A percentile compares a stretch with the other conserved stretches of the same genome.
phyloP scores from a whole-genome alignment of 2,797 vertebrate species.

The Rachycentron canadum region DNA sequence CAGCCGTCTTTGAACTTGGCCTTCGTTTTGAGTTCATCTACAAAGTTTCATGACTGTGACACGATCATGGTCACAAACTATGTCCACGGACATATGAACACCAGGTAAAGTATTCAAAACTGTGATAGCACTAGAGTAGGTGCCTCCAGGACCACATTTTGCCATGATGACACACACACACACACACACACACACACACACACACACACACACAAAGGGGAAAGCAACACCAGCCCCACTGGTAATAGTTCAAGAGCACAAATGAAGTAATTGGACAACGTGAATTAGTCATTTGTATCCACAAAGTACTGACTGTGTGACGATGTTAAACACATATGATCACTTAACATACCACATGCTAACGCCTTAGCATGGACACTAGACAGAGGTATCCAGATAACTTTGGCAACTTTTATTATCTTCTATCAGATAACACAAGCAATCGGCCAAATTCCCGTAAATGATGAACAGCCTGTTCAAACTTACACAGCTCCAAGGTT shows the following conservation, averaged over 20 bases:
- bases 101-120: no score
- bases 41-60: no score
- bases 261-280: not conserved
- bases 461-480: constrained; percentile 11
- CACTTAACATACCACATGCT: not conserved
- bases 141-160: no score
- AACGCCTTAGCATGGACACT: not conserved
- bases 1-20: no score
- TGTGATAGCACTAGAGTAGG: no score
- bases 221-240: no score
- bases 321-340: not conserved
- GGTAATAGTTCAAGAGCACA: not conserved
- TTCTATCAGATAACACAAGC: not conserved
- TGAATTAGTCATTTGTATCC: not conserved
- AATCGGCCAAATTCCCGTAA: constrained; percentile 15
- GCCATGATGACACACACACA: no score
- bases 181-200: no score
- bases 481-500: constrained; percentile 12
- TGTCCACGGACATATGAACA: no score
- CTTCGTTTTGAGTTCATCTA: no score
- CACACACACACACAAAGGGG: no score
- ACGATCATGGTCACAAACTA: no score
- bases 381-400: not conserved
- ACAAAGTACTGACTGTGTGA: not conserved
- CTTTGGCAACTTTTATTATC: not conserved